phyloP scores from a whole-genome alignment of 1,140 invertebrate genomes.

The Drosophila pectinifera region DNA sequence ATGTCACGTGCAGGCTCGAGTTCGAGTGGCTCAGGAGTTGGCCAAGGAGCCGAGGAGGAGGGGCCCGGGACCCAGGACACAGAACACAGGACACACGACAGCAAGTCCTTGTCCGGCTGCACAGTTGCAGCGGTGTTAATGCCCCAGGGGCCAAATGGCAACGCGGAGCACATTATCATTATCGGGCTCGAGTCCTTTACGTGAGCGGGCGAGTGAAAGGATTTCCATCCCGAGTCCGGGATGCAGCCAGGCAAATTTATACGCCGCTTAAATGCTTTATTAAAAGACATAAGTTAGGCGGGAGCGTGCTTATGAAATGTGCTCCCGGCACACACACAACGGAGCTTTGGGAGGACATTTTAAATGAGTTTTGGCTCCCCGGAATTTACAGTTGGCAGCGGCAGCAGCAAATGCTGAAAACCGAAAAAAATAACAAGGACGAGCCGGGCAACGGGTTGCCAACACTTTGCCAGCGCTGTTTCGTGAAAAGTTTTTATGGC shows the following conservation, averaged over 20 bases:
- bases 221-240: slow-evolving; percentile 6
- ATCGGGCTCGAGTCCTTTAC: slow-evolving; percentile 43
- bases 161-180: slow-evolving; percentile 50
- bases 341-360: slow-evolving; percentile 45
- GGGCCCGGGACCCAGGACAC: neutral
- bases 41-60: slow-evolving; percentile 24
- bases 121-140: slow-evolving; percentile 44
- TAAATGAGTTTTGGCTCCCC: slow-evolving; percentile 70
- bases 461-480: slow-evolving; percentile 65
- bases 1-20: slow-evolving; percentile 74
- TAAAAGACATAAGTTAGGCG: slow-evolving; percentile 69
- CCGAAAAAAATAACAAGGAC: slow-evolving; percentile 13
- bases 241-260: slow-evolving; percentile 73
- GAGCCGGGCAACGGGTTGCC: slow-evolving; percentile 40
- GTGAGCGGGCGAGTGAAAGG: slow-evolving; percentile 31
- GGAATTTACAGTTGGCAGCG: slow-evolving; percentile 55
- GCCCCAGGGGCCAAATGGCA: slow-evolving; percentile 32
- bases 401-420: slow-evolving; percentile 16
- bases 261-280: slow-evolving; percentile 76
- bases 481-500: slow-evolving; percentile 76
- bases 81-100: neutral
- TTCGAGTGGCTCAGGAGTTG: slow-evolving; percentile 58
- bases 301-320: slow-evolving; percentile 56
- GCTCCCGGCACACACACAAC: slow-evolving; percentile 14
- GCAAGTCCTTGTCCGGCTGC: slow-evolving; percentile 24